phyloP scores from a whole-genome alignment of 1,140 invertebrate species.

The Sitodiplosis mosellana region DNA sequence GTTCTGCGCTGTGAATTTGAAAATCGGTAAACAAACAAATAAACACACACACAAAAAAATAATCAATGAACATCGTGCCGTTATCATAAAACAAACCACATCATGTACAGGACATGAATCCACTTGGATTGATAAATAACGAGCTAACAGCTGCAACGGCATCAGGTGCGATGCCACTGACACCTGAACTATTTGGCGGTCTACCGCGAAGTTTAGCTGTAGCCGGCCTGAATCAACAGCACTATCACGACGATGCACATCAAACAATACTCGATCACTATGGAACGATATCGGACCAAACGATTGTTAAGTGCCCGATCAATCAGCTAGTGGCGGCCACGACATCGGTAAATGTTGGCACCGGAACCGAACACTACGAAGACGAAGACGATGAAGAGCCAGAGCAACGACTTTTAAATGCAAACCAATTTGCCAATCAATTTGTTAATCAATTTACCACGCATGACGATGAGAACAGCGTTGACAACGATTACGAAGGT shows the following conservation, averaged over 20 bases:
- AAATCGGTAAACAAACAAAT: neutral
- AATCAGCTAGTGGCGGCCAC: neutral
- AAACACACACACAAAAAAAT: too few relatives aligned
- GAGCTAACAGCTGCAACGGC: too few relatives aligned
- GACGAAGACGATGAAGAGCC: constrained; percentile 18
- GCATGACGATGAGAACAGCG: neutral
- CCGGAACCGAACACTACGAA: constrained; percentile 16
- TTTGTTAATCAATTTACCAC: neutral
- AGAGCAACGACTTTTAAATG: constrained; percentile 15
- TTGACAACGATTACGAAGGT: constrained; percentile 1
- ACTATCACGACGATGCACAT: too few relatives aligned
- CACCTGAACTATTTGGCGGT: too few relatives aligned
- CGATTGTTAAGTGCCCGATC: neutral
- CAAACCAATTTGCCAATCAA: constrained; percentile 15
- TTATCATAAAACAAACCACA: too few relatives aligned
- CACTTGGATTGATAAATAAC: neutral
- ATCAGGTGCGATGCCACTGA: neutral
- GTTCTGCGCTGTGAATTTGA: neutral
- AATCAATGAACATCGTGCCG: too few relatives aligned
- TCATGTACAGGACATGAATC: too few relatives aligned
- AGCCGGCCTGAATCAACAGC: too few relatives aligned
- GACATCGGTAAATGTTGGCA: constrained; percentile 5
- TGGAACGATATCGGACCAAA: neutral
- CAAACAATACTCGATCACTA: too few relatives aligned
- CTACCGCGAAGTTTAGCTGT: too few relatives aligned